Evolutionary conservation across 2,113 vertebrate genomes (phyloP).

Genomic region (Talpa occidentalis): DNA sequence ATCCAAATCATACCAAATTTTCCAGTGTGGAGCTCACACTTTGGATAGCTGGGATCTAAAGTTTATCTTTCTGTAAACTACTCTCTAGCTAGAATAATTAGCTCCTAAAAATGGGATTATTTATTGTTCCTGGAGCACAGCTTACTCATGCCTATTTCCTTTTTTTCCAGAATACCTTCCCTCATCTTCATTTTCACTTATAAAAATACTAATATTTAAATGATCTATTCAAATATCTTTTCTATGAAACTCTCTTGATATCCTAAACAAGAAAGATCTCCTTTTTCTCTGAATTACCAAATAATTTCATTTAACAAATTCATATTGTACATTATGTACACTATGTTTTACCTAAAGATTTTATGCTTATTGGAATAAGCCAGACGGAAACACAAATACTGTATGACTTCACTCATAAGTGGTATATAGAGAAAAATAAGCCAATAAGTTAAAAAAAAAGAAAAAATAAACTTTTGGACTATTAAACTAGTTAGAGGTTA

Average conservation of each 20-base stretch:
- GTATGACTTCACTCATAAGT: too few species aligned
- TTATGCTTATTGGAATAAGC: too few species aligned
- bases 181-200: not conserved
- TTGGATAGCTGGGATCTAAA: not conserved
- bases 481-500: too few species aligned
- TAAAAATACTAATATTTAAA: not conserved
- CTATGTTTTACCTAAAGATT: not conserved
- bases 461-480: too few species aligned
- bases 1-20: not conserved
- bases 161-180: not conserved
- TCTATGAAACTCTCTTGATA: not conserved
- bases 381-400: too few species aligned
- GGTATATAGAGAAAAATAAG: too few species aligned
- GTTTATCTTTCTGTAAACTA: not conserved
- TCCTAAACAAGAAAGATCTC: not conserved
- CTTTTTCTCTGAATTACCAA: conserved; percentile 2
- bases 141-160: not conserved
- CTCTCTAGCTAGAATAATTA: not conserved
- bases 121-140: not conserved
- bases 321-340: not conserved
- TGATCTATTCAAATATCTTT: not conserved
- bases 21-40: not conserved
- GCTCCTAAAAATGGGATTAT: conserved; percentile 1
- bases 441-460: too few species aligned
- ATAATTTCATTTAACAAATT: conserved; percentile 26